These are phyloP conservation scores for Polydrusus cervinus DNA, from an alignment of 2,888 invertebrate genomes.

Conservation along the genomic window DNA sequence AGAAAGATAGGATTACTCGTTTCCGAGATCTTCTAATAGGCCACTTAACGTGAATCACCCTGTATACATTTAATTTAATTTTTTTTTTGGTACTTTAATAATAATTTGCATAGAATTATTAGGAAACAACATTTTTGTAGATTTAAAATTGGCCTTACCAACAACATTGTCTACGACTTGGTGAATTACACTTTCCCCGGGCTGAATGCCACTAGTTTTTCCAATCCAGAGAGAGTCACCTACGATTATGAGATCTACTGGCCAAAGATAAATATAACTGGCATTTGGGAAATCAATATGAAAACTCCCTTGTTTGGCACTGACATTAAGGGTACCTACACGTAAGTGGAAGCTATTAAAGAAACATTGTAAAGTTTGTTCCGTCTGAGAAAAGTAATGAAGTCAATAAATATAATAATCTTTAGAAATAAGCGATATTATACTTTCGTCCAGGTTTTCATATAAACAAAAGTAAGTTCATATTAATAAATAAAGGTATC, in stretches of 20 bases:
- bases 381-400: not conserved
- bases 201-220: not conserved
- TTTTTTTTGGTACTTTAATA: too few species aligned
- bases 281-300: conserved; percentile 10
- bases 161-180: conserved; percentile 27
- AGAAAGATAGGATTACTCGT: too few species aligned
- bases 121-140: not conserved
- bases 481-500: too few species aligned
- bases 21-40: too few species aligned
- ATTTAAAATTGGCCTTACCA: conserved; percentile 3
- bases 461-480: too few species aligned
- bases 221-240: not conserved
- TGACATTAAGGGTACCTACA: conserved; percentile 11
- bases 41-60: too few species aligned
- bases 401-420: not conserved
- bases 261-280: conserved; percentile 27
- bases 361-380: not conserved
- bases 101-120: too few species aligned
- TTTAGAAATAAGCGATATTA: too few species aligned
- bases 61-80: too few species aligned
- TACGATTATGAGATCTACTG: conserved; percentile 30
- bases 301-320: not conserved
- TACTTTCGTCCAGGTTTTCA: too few species aligned
- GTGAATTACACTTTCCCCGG: conserved; percentile 4
- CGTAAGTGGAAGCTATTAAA: conserved; percentile 1